Conservation (phyloP, 2,113 vertebrate genomes). For the Muscicapa adusta region DNA sequence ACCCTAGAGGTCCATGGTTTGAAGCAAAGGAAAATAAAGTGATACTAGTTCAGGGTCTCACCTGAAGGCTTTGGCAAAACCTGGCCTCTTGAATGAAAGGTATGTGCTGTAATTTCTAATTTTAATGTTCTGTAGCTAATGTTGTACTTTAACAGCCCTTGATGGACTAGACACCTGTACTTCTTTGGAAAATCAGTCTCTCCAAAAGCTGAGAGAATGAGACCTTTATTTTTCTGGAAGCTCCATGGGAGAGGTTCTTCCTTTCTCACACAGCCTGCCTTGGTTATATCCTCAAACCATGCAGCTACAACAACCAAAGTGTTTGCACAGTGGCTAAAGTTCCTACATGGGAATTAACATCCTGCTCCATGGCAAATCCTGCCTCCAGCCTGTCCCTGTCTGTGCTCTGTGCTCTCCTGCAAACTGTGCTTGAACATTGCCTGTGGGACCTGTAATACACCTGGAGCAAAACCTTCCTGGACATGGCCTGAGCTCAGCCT, state of each 20-base stretch:
- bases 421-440: not conserved
- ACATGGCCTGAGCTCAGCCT: not conserved
- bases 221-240: not conserved
- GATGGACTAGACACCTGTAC: not conserved
- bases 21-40: not conserved
- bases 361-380: not conserved
- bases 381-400: not conserved
- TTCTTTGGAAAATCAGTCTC: not conserved
- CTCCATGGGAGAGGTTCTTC: not conserved
- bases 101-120: not conserved
- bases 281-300: not conserved
- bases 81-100: not conserved
- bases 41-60: not conserved
- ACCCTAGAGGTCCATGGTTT: not conserved
- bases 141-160: not conserved
- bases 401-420: not conserved
- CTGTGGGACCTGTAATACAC: not conserved
- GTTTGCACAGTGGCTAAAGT: not conserved
- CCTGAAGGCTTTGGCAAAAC: not conserved
- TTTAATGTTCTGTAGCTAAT: not conserved
- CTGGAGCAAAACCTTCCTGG: not conserved
- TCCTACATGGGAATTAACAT: not conserved
- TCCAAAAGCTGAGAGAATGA: not conserved
- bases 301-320: not conserved
- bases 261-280: not conserved